Evolutionary conservation across 1,140 invertebrate genomes (phyloP).

Genomic region (Achatina immaculata): DNA sequence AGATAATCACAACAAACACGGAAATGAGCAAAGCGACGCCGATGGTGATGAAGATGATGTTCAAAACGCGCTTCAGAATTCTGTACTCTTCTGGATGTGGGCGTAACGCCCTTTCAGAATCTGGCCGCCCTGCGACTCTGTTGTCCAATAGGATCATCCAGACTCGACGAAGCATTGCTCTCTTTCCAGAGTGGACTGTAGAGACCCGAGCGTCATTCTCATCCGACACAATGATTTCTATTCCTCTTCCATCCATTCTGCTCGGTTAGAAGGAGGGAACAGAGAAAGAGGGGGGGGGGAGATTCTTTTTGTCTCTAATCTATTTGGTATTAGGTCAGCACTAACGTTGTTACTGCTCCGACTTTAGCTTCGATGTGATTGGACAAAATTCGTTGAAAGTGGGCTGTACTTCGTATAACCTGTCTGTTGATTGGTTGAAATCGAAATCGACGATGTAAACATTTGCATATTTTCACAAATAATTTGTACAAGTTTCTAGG

Average conservation of each 20-base stretch:
- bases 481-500: no score
- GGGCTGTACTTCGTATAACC: slow-evolving; percentile 30
- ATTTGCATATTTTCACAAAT: no score
- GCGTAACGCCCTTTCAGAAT: slow-evolving; percentile 42
- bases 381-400: background rate
- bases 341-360: no score
- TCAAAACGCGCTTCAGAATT: slow-evolving; percentile 49
- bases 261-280: background rate
- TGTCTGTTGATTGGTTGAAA: background rate
- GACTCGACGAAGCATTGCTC: slow-evolving; percentile 42
- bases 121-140: slow-evolving; percentile 42
- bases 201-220: slow-evolving; percentile 41
- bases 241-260: slow-evolving; percentile 45
- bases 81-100: slow-evolving; percentile 49
- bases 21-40: slow-evolving; percentile 49
- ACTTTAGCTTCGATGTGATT: background rate
- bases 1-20: slow-evolving; percentile 52
- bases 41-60: slow-evolving; percentile 51
- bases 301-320: no score
- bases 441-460: no score
- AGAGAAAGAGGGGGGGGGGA: no score
- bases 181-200: slow-evolving; percentile 39
- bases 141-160: slow-evolving; percentile 47
- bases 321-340: no score
- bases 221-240: slow-evolving; percentile 51